A percentile compares a stretch with the other conserved stretches of the same genome.
Conservation (phyloP, 2,888 invertebrate genomes). For the Abscondita cerata region DNA sequence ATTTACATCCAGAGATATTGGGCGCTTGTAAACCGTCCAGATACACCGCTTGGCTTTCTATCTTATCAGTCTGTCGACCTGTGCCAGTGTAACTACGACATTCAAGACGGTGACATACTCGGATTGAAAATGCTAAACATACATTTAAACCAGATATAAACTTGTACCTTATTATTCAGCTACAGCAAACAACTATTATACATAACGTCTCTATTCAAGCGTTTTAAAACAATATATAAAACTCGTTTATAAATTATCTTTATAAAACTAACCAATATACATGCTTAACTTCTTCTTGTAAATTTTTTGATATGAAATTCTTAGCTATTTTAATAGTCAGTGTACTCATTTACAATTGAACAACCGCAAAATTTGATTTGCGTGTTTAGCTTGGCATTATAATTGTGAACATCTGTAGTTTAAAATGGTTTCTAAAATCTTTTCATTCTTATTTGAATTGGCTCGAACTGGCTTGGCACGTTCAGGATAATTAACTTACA, state of each 20-base stretch:
- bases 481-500: slow-evolving; percentile 23
- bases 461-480: slow-evolving; percentile 26
- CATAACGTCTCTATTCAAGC: slow-evolving; percentile 43
- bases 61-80: slow-evolving; percentile 53
- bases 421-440: too few species aligned
- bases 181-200: slow-evolving; percentile 36
- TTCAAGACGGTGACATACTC: slow-evolving; percentile 47
- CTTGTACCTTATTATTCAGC: slow-evolving; percentile 46
- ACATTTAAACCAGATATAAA: slow-evolving; percentile 43
- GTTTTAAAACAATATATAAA: slow-evolving; percentile 38
- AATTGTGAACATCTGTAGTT: slow-evolving; percentile 16
- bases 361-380: too few species aligned
- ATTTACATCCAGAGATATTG: slow-evolving; percentile 58
- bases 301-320: too few species aligned
- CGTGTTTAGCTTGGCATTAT: too few species aligned
- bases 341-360: too few species aligned
- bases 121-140: slow-evolving; percentile 43
- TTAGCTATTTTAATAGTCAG: too few species aligned
- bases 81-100: slow-evolving; percentile 39
- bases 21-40: slow-evolving; percentile 54
- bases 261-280: slow-evolving; percentile 19
- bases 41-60: slow-evolving; percentile 55
- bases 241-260: slow-evolving; percentile 12
- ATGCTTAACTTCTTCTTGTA: too few species aligned
- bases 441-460: slow-evolving; percentile 21